Evolutionary conservation across 1,140 invertebrate genomes (phyloP).

Genomic region (Aphelenchoides besseyi): DNA sequence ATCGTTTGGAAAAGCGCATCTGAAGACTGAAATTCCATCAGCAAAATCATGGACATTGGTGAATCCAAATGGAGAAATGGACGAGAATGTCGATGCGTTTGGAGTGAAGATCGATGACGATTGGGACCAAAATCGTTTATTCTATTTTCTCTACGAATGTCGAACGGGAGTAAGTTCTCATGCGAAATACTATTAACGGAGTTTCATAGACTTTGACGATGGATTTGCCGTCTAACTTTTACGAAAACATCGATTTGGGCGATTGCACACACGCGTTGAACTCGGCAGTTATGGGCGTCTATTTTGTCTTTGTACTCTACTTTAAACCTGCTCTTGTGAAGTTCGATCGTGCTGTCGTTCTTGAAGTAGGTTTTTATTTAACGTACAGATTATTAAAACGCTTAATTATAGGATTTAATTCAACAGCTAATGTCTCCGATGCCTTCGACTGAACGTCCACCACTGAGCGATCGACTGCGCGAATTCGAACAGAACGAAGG

Average conservation of each 20-base stretch:
- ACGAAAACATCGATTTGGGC: neutral
- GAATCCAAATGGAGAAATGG: conserved; percentile 1
- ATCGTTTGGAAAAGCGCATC: neutral
- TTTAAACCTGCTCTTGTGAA: neutral
- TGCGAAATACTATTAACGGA: neutral
- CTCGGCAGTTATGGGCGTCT: neutral
- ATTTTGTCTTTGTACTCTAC: neutral
- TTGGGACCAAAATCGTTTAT: neutral
- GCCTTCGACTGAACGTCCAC: neutral
- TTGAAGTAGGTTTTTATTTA: neutral
- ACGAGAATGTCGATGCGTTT: neutral
- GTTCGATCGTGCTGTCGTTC: neutral
- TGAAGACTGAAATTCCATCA: neutral
- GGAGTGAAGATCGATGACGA: neutral
- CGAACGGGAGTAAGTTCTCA: neutral
- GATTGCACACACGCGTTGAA: neutral
- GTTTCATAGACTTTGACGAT: neutral
- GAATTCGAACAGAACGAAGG: neutral
- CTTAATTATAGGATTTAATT: neutral
- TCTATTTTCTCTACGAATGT: conserved; percentile 2
- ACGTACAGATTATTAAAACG: neutral
- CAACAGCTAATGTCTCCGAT: neutral
- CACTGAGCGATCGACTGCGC: neutral
- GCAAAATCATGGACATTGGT: neutral
- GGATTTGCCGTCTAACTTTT: neutral